A percentile compares a stretch with the other conserved stretches of the same genome.
These are phyloP conservation scores for Mesorhabditis spiculigera DNA, from an alignment of 2,888 invertebrate genomes.

Conservation along the genomic window DNA sequence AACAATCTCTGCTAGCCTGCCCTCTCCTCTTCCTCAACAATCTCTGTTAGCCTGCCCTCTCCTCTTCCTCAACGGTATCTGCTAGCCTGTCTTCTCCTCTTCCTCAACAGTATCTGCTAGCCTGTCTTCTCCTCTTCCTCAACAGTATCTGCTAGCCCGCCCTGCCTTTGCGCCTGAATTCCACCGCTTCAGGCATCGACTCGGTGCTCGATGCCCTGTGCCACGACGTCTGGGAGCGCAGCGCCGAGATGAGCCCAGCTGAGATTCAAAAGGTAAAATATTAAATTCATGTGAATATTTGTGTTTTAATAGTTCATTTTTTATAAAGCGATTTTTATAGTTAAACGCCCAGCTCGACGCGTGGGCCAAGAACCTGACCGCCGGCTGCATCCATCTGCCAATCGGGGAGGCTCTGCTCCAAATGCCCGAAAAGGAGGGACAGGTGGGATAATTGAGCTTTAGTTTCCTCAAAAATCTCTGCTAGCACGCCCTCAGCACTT, in stretches of 20 bases:
- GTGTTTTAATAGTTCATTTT: not conserved
- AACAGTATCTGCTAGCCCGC: no score
- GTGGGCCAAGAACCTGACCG: conserved; percentile 19
- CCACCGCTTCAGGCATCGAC: conserved; percentile 25
- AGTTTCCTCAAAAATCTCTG: not conserved
- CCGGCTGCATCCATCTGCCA: conserved; percentile 38
- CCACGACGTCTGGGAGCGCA: conserved; percentile 41
- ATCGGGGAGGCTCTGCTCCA: conserved; percentile 58
- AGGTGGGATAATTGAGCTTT: conserved; percentile 17
- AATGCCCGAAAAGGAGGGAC: conserved; percentile 19
- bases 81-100: no score
- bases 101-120: no score
- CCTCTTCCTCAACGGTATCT: no score
- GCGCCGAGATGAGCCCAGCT: conserved; percentile 24
- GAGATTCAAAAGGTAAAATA: conserved; percentile 14
- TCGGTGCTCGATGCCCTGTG: conserved; percentile 29
- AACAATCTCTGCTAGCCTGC: not conserved
- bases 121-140: no score
- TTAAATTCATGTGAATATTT: not conserved
- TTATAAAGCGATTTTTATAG: not conserved
- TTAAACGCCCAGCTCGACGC: conserved; percentile 20
- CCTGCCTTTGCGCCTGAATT: no score
- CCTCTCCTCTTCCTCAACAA: not conserved
- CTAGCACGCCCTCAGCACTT: no score
- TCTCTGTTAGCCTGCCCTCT: no score